A percentile compares a stretch with the other conserved stretches of the same genome.
Conservation (phyloP, 2,113 vertebrate genomes). For the Embiotoca jacksoni region DNA sequence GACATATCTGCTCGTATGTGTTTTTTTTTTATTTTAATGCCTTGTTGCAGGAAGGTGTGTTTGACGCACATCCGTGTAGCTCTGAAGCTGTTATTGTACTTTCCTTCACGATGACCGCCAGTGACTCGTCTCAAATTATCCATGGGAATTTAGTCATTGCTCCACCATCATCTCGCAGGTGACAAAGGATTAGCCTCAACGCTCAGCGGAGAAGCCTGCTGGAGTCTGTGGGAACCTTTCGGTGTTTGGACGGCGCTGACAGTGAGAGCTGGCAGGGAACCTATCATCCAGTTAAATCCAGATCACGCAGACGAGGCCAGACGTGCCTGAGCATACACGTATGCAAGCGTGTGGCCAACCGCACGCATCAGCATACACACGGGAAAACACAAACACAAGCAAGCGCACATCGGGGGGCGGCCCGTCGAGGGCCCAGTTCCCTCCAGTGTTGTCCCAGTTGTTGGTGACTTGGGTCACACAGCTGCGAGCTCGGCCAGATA, state of each 20-base stretch:
- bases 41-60: neutral
- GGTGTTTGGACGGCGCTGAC: constrained; percentile 67
- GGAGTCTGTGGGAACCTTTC: constrained; percentile 80
- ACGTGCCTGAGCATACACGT: constrained; percentile 7
- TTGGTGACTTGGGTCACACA: constrained; percentile 75
- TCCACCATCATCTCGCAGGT: constrained; percentile 67
- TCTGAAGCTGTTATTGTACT: neutral
- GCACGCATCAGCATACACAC: constrained; percentile 39
- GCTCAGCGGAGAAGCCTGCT: constrained; percentile 71
- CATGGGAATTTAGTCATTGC: constrained; percentile 63
- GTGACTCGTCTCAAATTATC: constrained; percentile 52
- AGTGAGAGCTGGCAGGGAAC: constrained; percentile 57
- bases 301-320: constrained; percentile 56
- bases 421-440: constrained; percentile 42
- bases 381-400: constrained; percentile 59
- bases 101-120: constrained; percentile 56
- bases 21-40: neutral
- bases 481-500: constrained; percentile 60
- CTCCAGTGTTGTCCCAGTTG: constrained; percentile 72
- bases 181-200: constrained; percentile 61
- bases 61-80: neutral
- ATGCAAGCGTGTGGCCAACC: constrained; percentile 35
- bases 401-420: constrained; percentile 42
- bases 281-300: constrained; percentile 69
- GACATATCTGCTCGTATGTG: neutral